Conservation (phyloP, 2,888 invertebrate species). For the Myathropa florea region DNA sequence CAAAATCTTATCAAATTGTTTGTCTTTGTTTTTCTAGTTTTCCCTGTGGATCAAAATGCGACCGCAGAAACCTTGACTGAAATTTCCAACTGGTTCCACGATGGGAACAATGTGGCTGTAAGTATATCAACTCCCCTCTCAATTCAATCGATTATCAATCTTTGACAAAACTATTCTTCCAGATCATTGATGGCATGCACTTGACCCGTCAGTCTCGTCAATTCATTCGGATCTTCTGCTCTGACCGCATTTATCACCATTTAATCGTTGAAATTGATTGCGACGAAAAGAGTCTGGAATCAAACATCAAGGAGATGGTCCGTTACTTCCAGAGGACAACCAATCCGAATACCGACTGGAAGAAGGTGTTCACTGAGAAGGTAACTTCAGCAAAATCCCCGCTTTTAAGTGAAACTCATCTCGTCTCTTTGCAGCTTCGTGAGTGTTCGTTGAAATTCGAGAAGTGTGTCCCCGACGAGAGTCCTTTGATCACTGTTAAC, state of each 20-base stretch:
- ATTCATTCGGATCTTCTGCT: conserved; percentile 88
- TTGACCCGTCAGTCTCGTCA: conserved; percentile 91
- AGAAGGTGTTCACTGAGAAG: conserved; percentile 71
- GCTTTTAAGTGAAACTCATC: not conserved
- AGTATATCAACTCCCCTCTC: conserved; percentile 77
- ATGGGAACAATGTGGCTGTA: conserved; percentile 90
- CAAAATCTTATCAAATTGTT: not conserved
- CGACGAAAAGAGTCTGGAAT: conserved; percentile 83
- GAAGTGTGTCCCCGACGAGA: conserved; percentile 72
- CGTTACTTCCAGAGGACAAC: conserved; percentile 72
- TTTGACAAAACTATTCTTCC: conserved; percentile 39
- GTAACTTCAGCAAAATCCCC: conserved; percentile 12
- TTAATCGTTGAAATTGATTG: conserved; percentile 96
- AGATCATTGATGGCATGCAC: conserved; percentile 97
- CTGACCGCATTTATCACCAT: conserved; percentile 89
- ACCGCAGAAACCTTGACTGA: conserved; percentile 89
- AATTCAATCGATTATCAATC: not conserved
- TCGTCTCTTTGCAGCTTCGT: conserved; percentile 33
- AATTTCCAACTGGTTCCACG: conserved; percentile 89
- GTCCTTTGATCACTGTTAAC: conserved; percentile 73
- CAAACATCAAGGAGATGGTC: conserved; percentile 83
- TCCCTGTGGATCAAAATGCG: conserved; percentile 81
- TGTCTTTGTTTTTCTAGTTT: conserved; percentile 83
- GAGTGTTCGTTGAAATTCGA: conserved; percentile 70
- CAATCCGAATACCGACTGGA: conserved; percentile 72